Evolutionary conservation across 2,113 vertebrate species (phyloP).

Genomic region (Gopherus evgoodei): DNA sequence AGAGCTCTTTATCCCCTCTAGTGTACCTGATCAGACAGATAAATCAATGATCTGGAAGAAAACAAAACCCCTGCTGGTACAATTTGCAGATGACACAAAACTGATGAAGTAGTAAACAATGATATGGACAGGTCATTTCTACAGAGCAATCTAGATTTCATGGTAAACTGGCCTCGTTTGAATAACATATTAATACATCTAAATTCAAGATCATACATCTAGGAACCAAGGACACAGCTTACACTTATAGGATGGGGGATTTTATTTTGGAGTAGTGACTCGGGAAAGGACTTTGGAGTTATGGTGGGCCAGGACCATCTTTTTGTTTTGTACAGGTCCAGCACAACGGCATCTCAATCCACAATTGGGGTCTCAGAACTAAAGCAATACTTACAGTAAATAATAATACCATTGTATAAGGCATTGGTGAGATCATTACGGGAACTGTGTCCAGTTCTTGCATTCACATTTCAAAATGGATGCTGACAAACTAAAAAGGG

Average conservation of each 20-base stretch:
- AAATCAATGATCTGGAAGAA: slow-evolving; percentile 68
- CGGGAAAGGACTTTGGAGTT: slow-evolving; percentile 18
- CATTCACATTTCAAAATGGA: not conserved
- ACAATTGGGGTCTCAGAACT: not conserved
- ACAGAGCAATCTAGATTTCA: slow-evolving; percentile 40
- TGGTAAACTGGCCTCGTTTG: slow-evolving; percentile 36
- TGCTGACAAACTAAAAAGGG: not conserved
- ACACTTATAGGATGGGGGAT: slow-evolving; percentile 39
- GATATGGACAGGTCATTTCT: slow-evolving; percentile 30
- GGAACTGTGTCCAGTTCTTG: not conserved
- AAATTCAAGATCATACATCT: slow-evolving; percentile 59
- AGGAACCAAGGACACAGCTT: slow-evolving; percentile 39
- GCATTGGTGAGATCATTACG: not conserved
- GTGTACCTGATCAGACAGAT: slow-evolving; percentile 55
- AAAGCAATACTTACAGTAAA: not conserved
- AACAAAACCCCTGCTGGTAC: slow-evolving; percentile 66
- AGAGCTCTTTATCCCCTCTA: slow-evolving; percentile 33
- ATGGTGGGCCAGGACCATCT: not conserved
- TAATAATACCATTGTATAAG: not conserved
- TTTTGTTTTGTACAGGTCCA: not conserved
- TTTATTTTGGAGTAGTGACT: not conserved
- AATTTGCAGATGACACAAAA: slow-evolving; percentile 73
- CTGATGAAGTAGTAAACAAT: slow-evolving; percentile 70
- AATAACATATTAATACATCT: slow-evolving; percentile 65
- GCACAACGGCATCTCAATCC: not conserved